Evolutionary conservation across 2,888 invertebrate genomes (phyloP).

Genomic region (Andrena chrysosceles): DNA sequence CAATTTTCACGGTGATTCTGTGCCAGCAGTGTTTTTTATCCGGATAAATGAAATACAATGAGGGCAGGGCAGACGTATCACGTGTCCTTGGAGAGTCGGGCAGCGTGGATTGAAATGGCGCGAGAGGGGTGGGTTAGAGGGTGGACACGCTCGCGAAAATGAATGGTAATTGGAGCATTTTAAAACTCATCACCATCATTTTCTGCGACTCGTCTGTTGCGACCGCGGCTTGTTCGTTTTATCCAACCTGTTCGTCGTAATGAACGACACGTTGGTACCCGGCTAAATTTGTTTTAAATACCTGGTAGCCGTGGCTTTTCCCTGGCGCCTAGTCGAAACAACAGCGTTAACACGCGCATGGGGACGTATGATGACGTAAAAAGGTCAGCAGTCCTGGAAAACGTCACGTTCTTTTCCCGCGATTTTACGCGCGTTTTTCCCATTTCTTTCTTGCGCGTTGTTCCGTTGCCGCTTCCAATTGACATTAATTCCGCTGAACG

Average conservation of each 20-base stretch:
- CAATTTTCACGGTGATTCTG: neutral
- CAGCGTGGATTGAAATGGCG: constrained; percentile 28
- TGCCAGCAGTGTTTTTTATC: neutral
- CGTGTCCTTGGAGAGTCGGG: constrained; percentile 23
- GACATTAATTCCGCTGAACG: neutral
- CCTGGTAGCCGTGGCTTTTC: constrained; percentile 59
- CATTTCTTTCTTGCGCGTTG: neutral
- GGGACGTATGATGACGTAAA: constrained; percentile 35
- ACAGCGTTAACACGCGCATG: constrained; percentile 54
- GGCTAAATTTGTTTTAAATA: constrained; percentile 73
- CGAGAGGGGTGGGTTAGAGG: neutral
- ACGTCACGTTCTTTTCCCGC: constrained; percentile 21
- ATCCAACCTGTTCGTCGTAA: constrained; percentile 58
- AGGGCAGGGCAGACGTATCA: constrained; percentile 26
- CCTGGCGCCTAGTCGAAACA: constrained; percentile 45
- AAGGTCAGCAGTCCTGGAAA: constrained; percentile 37
- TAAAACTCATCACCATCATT: constrained; percentile 77
- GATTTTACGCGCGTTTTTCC: constrained; percentile 14
- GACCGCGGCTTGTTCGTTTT: constrained; percentile 62
- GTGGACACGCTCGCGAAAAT: constrained; percentile 48
- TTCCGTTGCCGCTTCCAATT: constrained; percentile 15
- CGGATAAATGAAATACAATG: constrained; percentile 41
- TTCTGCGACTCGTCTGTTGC: constrained; percentile 63
- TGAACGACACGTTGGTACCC: constrained; percentile 60
- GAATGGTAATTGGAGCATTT: constrained; percentile 75